phyloP scores from a whole-genome alignment of 2,888 invertebrate genomes.

The Sussaba pulchella region DNA sequence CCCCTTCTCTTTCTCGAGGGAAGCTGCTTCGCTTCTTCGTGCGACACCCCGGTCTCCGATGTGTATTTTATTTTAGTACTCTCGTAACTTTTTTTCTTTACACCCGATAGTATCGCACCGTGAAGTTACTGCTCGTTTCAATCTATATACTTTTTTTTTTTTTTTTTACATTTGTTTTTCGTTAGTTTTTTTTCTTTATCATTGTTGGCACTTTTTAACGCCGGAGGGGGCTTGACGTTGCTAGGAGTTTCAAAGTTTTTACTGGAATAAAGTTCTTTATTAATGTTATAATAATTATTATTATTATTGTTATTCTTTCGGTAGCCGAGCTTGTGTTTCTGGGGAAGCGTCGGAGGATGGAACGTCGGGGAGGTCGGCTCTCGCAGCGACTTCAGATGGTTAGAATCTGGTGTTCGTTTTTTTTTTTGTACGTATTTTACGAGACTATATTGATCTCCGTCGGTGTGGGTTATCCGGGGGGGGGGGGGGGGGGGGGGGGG shows the following conservation, averaged over 20 bases:
- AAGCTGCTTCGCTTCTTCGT: neutral
- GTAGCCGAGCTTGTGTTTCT: too few species aligned
- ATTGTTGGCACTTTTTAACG: slow-evolving; percentile 23
- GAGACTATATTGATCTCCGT: too few species aligned
- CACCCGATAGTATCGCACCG: slow-evolving; percentile 44
- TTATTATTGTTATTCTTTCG: too few species aligned
- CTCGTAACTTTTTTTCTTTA: slow-evolving; percentile 42
- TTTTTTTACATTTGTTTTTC: neutral
- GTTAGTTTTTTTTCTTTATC: neutral
- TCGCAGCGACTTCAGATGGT: too few species aligned
- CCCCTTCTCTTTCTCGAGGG: neutral
- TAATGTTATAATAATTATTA: too few species aligned
- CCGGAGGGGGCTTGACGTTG: slow-evolving; percentile 28
- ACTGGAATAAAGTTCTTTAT: neutral
- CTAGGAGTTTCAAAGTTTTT: neutral
- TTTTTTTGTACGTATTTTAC: too few species aligned
- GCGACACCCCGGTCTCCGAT: neutral
- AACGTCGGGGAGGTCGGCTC: too few species aligned
- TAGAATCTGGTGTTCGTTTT: too few species aligned
- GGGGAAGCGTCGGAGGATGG: too few species aligned
- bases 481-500: too few species aligned
- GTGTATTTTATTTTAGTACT: slow-evolving; percentile 43
- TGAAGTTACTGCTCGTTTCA: slow-evolving; percentile 46
- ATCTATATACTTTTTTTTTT: slow-evolving; percentile 18
- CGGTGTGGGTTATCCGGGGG: too few species aligned